Evolutionary conservation across 2,888 invertebrate genomes (phyloP), one percentile per base, ranked within the genome.

Genomic region (Erebia aethiops): DNA sequence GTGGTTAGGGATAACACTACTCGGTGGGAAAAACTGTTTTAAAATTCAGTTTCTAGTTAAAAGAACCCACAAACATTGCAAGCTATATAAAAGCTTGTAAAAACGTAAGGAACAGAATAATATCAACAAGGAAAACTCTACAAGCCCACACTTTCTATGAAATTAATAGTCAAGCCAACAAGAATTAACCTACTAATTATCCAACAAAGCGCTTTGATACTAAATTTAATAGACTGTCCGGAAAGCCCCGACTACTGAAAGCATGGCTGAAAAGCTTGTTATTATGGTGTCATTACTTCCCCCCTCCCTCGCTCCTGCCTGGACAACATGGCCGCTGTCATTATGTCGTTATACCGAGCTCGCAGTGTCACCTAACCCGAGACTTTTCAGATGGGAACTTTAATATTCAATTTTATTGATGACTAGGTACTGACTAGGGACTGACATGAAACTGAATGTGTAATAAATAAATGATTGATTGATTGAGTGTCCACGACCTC

Each of bases 221-320:
- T 68, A 73, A 26, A 70, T 71, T 71, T 65, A 64, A 71, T 74
- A 70, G 62, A 63, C 21, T 69, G 71, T 72, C 76, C 77, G 80
- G 80, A 80, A 86, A 81, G 78, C 77, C 80, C 79, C 68, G 54
- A 76, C 77, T 74, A 66, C 66, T 66, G 66, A 66, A 66, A 66
- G 66, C 56, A 66, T 66, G 21, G 72, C 71, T 77, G 77, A 75
- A 79, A 79, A 76, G 73, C 78, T 76, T 80, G 82, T 83, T 79
- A 85, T 84, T 83, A 82, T 71, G 77, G 79, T 82, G 80, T 81
- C 82, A 84, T 84, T 87, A 84, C 80, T 77, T 86, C 83, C 79
- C 78, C 81, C 79, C 80, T 79, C 80, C 10, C 13, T n/a, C 41
- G 1, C 18, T 16, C 43, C 21, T 13, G 14, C 9, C 21, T 8